A percentile compares a stretch with the other conserved stretches of the same genome.
Conservation (phyloP, 2,888 invertebrate species). For the Zhuqinia jingwanae region DNA sequence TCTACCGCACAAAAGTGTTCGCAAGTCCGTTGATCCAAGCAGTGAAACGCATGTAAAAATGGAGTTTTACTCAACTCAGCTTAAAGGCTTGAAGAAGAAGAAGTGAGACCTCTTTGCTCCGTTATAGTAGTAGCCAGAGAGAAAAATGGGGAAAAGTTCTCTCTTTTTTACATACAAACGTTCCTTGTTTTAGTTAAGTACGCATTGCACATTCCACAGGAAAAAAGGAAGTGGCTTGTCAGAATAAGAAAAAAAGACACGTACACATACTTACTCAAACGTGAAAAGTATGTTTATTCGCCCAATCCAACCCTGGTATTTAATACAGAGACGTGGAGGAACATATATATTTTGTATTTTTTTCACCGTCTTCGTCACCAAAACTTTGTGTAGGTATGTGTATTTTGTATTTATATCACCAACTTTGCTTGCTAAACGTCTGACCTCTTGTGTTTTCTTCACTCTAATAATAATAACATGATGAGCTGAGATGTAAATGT, state of each 20-base stretch:
- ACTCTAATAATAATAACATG: slow-evolving; percentile 19
- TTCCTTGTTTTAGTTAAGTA: slow-evolving; percentile 39
- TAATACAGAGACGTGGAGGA: slow-evolving; percentile 31
- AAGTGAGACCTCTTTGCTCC: slow-evolving; percentile 35
- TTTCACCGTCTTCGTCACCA: slow-evolving; percentile 40
- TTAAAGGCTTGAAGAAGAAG: slow-evolving; percentile 58
- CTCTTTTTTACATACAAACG: slow-evolving; percentile 42
- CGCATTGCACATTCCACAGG: slow-evolving; percentile 51
- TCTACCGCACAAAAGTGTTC: slow-evolving; percentile 11
- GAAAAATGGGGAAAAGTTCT: slow-evolving; percentile 66
- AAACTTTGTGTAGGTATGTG: too few species aligned
- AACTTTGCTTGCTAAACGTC: slow-evolving; percentile 19
- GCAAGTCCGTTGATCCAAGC: slow-evolving; percentile 60
- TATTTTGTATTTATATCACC: too few species aligned
- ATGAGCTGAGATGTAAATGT: not conserved
- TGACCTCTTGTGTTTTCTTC: slow-evolving; percentile 46
- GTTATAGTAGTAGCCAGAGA: slow-evolving; percentile 29
- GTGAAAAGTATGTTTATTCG: slow-evolving; percentile 49
- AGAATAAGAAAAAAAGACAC: slow-evolving; percentile 63
- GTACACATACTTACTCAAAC: slow-evolving; percentile 59
- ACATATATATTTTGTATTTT: slow-evolving; percentile 57
- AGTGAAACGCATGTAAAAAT: slow-evolving; percentile 49
- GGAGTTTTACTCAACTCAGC: slow-evolving; percentile 64
- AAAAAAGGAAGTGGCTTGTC: slow-evolving; percentile 52
- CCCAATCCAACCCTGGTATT: slow-evolving; percentile 55